phyloP scores from a whole-genome alignment of 2,888 invertebrate genomes.

The Aphelenchoides bicaudatus region DNA sequence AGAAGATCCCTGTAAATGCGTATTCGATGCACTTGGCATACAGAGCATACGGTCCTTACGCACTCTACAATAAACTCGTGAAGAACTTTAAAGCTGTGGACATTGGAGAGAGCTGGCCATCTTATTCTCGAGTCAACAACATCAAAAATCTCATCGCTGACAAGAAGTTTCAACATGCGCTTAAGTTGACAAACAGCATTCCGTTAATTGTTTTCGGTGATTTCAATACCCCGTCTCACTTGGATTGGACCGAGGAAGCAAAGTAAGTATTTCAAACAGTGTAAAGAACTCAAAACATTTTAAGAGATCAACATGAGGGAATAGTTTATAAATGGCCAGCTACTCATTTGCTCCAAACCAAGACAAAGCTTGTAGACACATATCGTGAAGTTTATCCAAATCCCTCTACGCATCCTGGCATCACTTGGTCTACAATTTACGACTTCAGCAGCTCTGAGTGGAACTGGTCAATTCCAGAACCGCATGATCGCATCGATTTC shows the following conservation, averaged over 20 bases:
- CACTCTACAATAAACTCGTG: slow-evolving; percentile 21
- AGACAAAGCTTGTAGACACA: slow-evolving; percentile 37
- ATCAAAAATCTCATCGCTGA: slow-evolving; percentile 27
- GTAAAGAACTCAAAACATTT: not conserved
- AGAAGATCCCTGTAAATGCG: not conserved
- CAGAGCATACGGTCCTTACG: slow-evolving; percentile 30
- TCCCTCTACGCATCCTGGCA: slow-evolving; percentile 36
- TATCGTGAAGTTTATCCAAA: slow-evolving; percentile 40
- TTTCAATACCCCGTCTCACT: slow-evolving; percentile 46
- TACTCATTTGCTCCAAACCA: slow-evolving; percentile 33
- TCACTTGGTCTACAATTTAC: slow-evolving; percentile 47
- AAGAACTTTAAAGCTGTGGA: slow-evolving; percentile 1
- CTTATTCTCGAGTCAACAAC: slow-evolving; percentile 30
- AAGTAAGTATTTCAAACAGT: slow-evolving; percentile 21
- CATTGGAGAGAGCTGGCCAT: slow-evolving; percentile 4
- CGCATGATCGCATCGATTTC: slow-evolving; percentile 49
- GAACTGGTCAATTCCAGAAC: slow-evolving; percentile 45
- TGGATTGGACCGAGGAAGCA: slow-evolving; percentile 43
- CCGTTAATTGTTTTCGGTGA: slow-evolving; percentile 43
- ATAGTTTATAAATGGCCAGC: slow-evolving; percentile 42
- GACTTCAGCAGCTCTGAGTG: slow-evolving; percentile 21
- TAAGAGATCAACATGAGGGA: slow-evolving; percentile 33
- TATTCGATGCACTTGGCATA: slow-evolving; percentile 30
- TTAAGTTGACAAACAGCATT: slow-evolving; percentile 18
- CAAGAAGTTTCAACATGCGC: slow-evolving; percentile 21